A percentile compares a stretch with the other conserved stretches of the same genome.
These are phyloP conservation scores for Microtus pennsylvanicus DNA, from an alignment of 2,113 vertebrate genomes.

Conservation along the genomic window DNA sequence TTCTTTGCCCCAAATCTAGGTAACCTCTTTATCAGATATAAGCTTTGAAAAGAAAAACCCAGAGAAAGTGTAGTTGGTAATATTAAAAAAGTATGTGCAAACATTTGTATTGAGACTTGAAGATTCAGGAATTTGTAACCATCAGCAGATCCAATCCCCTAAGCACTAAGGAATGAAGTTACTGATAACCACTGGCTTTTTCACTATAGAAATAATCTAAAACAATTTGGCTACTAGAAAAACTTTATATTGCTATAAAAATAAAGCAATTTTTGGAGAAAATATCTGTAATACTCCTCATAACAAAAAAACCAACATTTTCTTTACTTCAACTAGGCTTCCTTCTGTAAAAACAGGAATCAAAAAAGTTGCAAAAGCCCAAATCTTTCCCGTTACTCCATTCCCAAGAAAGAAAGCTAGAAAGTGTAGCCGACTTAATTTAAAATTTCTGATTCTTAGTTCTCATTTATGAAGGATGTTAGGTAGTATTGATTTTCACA, in stretches of 20 bases:
- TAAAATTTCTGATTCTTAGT: not conserved
- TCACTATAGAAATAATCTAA: conserved; percentile 3
- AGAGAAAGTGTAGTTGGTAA: not conserved
- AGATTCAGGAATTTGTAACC: not conserved
- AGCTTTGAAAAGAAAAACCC: not conserved
- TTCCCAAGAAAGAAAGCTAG: not conserved
- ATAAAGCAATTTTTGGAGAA: not conserved
- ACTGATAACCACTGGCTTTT: not conserved
- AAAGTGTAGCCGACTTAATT: not conserved
- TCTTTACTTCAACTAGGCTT: not conserved
- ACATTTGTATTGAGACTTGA: not conserved
- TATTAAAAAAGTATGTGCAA: not conserved
- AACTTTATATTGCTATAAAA: not conserved
- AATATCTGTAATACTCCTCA: not conserved
- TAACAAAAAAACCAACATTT: not conserved
- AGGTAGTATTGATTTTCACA: not conserved
- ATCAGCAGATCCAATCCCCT: not conserved
- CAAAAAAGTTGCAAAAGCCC: not conserved
- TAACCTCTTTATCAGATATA: not conserved
- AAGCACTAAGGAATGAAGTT: not conserved
- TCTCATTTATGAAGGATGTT: not conserved
- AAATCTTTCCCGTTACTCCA: not conserved
- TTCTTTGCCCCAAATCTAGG: not conserved
- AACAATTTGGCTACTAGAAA: not conserved
- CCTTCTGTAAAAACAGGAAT: not conserved